Base-by-base conservation (phyloP, 92 coral and sea anemone genomes). In the Porites cylindrica region DNA sequence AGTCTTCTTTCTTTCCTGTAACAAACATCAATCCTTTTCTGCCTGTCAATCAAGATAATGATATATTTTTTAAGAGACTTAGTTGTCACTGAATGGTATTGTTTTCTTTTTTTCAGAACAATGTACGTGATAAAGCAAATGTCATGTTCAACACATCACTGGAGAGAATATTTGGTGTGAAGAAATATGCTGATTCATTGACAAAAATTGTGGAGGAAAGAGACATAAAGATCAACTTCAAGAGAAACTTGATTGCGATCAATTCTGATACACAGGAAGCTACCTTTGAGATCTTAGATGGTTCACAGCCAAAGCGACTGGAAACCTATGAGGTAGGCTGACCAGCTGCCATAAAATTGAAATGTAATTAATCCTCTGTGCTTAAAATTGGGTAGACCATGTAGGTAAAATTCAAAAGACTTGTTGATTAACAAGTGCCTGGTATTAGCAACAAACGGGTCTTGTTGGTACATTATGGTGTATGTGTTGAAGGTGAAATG, bases 101-200 rank as follows among this genome's bases (percentile, higher is more conserved):
- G n/a, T 8, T 23, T 66, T 52, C n/a, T 2, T 10, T n/a, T 16
- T 29, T 53, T 14, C 71, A 96, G 99, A 88, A 67, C 73, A 96
- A 95, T 66, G 88, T 83, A 0, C 93, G 99, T 51, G 84, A 87
- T 23, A 87, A 90, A 73, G 88, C 93, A 51, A 92, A 82, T 51
- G 79, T 97, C 51, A 90, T 95, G 94, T 97, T 95, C 71, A 95
- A 93, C 87, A 85, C 99, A 12, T 91, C 99, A 2, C 88, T 97
- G 74, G 96, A 93, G 6, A 96, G 26, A 61, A 95, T 97, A 54
- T 97, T 97, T 92, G 99, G 99, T 72, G 99, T 97, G 23, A 67
- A 95, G 87, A 97, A 97, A 50, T 97, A 97, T 82, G 99, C 98
- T 7, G 89, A 95, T 17, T 91, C 94, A 70, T 83, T 97, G 78